Conservation (phyloP, 1,140 invertebrate genomes). For the Pogonus chalceus region DNA sequence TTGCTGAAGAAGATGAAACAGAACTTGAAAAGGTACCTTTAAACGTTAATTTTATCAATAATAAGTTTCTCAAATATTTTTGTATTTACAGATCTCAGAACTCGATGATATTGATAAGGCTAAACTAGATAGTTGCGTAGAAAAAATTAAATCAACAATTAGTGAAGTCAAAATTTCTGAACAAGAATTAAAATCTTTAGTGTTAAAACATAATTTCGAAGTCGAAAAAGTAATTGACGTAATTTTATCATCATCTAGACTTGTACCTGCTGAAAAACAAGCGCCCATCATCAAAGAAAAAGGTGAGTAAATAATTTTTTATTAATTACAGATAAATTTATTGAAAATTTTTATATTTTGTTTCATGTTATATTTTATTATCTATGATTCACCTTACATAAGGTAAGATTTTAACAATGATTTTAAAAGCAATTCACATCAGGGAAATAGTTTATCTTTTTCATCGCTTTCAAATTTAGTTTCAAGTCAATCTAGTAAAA, state of each 20-base stretch:
- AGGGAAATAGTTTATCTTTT: not conserved
- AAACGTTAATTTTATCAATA: not conserved
- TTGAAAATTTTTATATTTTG: slow-evolving; percentile 33
- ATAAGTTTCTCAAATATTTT: not conserved
- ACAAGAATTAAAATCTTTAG: slow-evolving; percentile 21
- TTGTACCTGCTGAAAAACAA: slow-evolving; percentile 41
- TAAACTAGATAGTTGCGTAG: slow-evolving; percentile 71
- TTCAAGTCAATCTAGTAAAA: slow-evolving; percentile 12
- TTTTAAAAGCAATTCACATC: too few relatives aligned
- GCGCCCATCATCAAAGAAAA: slow-evolving; percentile 10
- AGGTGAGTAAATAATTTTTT: slow-evolving; percentile 5
- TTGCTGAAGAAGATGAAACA: slow-evolving; percentile 60
- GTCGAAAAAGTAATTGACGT: slow-evolving; percentile 38
- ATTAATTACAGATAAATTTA: slow-evolving; percentile 6
- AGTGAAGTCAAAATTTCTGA: slow-evolving; percentile 18
- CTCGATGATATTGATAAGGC: slow-evolving; percentile 57
- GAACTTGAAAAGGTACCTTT: slow-evolving; percentile 19
- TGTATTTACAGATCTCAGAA: slow-evolving; percentile 36
- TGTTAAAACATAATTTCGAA: slow-evolving; percentile 21
- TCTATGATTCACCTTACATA: slow-evolving; percentile 32
- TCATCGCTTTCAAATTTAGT: slow-evolving; percentile 18
- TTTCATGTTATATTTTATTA: slow-evolving; percentile 36
- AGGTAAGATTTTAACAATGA: slow-evolving; percentile 43
- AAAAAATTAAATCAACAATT: slow-evolving; percentile 47
- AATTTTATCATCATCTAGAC: slow-evolving; percentile 65